Evolutionary conservation across 1,140 invertebrate species (phyloP), one percentile per base, ranked within the genome.

Genomic region (Sinella curviseta): DNA sequence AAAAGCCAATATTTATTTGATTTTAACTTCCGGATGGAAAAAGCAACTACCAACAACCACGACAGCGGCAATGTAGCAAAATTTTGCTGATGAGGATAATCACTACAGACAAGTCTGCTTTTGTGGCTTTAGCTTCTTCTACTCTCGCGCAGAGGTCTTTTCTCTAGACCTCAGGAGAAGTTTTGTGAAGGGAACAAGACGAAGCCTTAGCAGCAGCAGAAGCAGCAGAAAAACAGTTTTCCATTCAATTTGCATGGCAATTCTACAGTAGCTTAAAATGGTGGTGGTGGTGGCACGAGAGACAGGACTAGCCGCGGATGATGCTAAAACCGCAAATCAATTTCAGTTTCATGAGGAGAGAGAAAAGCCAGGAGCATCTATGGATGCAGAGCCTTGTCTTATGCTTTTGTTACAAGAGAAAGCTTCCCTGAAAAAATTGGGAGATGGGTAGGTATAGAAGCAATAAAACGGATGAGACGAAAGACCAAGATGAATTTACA

Each of bases 301-400:
- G n/a, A n/a, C n/a, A n/a, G n/a, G n/a, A n/a, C n/a, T n/a, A n/a
- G n/a, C n/a, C n/a, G n/a, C n/a, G n/a, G n/a, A n/a, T n/a, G 39
- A 65, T 65, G 57, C 57, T 65, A 12, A 65, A 65, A 65, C 57
- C 57, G 57, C 57, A 65, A 65, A 65, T 65, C 57, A 65, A 65
- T 65, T 65, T n/a, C 24, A 8, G 14, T 65, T 65, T 14, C 24
- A 20, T 48, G n/a, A n/a, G n/a, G 39, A 48, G 20, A 8, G 39
- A 48, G 39, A 48, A 48, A 48, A 48, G 39, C 39, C 39, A 48
- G 39, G 39, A 65, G 8, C 39, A 48, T 48, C 39, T 48, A 8
- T 20, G 8, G 39, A 48, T 12, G 8, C 8, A 12, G 8, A 65
- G 8, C 8, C 24, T 65, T 65, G 16, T 26, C 24, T 65, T 65